A percentile compares a stretch with the other conserved stretches of the same genome.
Evolutionary conservation across 2,888 invertebrate species (phyloP).

Genomic region (Phortica magna): DNA sequence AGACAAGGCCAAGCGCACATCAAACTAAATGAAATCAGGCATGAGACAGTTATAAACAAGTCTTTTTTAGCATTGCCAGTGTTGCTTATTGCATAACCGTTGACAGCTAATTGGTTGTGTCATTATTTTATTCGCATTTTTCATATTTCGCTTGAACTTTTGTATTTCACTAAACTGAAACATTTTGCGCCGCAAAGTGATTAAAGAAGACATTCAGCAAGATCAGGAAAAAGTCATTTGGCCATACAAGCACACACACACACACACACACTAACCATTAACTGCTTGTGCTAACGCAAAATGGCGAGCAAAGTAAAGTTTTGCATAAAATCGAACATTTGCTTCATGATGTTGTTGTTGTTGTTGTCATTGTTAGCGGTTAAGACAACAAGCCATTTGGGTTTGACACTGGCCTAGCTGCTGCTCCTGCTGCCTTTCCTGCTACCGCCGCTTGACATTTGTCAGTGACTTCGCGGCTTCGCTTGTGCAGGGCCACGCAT

Average conservation of each 20-base stretch:
- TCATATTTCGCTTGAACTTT: too few species aligned
- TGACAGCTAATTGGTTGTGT: too few species aligned
- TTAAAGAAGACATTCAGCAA: neutral
- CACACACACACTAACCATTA: neutral
- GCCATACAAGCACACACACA: neutral
- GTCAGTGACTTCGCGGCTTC: neutral
- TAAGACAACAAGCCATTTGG: conserved; percentile 17
- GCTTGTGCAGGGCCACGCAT: conserved; percentile 37
- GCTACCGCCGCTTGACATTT: conserved; percentile 5
- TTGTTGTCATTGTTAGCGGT: conserved; percentile 16
- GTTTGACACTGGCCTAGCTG: conserved; percentile 1
- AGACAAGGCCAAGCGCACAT: conserved; percentile 50
- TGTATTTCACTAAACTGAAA: too few species aligned
- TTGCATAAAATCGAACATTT: conserved; percentile 54
- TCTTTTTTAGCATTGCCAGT: conserved; percentile 35
- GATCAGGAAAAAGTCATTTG: neutral
- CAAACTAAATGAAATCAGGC: conserved; percentile 53
- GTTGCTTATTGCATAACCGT: too few species aligned
- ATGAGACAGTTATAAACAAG: conserved; percentile 55
- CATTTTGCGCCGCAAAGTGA: too few species aligned
- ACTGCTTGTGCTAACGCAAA: conserved; percentile 5
- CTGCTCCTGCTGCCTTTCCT: neutral
- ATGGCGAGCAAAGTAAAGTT: conserved; percentile 45
- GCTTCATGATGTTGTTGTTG: conserved; percentile 7
- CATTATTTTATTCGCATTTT: too few species aligned